Conservation (phyloP, 64 coral and sea anemone genomes). For the Montipora foliosa region DNA sequence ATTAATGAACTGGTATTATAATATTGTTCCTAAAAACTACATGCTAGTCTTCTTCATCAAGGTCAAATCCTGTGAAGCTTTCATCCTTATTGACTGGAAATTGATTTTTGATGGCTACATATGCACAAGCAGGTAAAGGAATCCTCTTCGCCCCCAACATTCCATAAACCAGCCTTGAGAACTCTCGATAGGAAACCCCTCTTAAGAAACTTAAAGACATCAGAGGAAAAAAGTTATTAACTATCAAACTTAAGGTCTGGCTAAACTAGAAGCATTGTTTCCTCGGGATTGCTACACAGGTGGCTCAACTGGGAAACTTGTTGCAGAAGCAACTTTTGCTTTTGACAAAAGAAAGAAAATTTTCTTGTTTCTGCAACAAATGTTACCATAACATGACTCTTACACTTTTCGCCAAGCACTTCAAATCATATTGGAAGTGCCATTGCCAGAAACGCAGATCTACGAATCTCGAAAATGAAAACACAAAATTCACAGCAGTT, state of each 20-base stretch:
- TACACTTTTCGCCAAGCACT: no score
- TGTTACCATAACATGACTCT: no score
- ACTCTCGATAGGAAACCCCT: slow-evolving; percentile 6
- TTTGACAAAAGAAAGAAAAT: no score
- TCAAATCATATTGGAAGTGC: no score
- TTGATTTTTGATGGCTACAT: not conserved
- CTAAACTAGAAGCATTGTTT: no score
- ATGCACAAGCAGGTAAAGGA: slow-evolving; percentile 31
- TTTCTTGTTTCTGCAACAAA: no score
- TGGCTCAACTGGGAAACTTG: no score
- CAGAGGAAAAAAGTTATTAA: not conserved
- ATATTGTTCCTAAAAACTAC: no score
- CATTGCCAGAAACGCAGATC: not conserved
- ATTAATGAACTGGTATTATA: no score
- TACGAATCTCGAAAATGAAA: not conserved
- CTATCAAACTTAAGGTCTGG: not conserved
- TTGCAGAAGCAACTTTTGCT: no score
- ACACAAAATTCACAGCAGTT: not conserved
- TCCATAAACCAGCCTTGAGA: slow-evolving; percentile 21
- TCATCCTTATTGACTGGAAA: slow-evolving; percentile 37
- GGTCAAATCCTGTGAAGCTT: slow-evolving; percentile 6
- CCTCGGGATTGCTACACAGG: not conserved
- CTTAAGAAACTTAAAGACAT: not conserved
- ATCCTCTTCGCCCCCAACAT: slow-evolving; percentile 5
- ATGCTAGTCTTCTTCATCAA: not conserved